A percentile compares a stretch with the other conserved stretches of the same genome.
Conservation (phyloP, 1,140 invertebrate species). For the Vanessa tameamea region DNA sequence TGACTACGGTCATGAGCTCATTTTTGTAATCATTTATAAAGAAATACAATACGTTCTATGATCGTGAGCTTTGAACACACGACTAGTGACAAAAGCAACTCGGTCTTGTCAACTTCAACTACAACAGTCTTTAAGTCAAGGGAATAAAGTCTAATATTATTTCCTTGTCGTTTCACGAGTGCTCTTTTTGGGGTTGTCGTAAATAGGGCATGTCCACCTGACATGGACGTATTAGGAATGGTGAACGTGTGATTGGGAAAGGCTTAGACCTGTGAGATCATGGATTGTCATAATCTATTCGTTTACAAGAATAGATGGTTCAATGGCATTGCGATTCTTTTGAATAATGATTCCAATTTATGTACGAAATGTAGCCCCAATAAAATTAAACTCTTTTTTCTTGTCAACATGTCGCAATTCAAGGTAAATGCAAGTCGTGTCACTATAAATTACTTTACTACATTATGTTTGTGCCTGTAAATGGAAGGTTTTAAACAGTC, state of each 20-base stretch:
- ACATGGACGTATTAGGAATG: slow-evolving; percentile 64
- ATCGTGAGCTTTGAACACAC: slow-evolving; percentile 61
- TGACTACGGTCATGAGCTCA: slow-evolving; percentile 54
- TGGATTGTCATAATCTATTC: slow-evolving; percentile 37
- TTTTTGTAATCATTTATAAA: slow-evolving; percentile 63
- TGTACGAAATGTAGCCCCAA: slow-evolving; percentile 24
- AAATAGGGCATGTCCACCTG: slow-evolving; percentile 62
- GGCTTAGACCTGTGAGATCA: slow-evolving; percentile 51
- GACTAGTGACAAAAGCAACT: slow-evolving; percentile 37
- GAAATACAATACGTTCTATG: slow-evolving; percentile 61
- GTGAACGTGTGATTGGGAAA: slow-evolving; percentile 57
- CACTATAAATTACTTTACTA: too few relatives aligned
- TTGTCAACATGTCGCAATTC: background rate
- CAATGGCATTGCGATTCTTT: slow-evolving; percentile 31
- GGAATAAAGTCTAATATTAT: slow-evolving; percentile 29
- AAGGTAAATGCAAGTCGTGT: too few relatives aligned
- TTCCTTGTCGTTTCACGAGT: background rate
- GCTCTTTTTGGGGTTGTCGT: slow-evolving; percentile 24
- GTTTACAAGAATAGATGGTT: slow-evolving; percentile 30
- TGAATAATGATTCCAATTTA: slow-evolving; percentile 20
- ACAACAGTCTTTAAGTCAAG: slow-evolving; percentile 17
- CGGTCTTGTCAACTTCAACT: slow-evolving; percentile 13
- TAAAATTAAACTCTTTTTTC: background rate
- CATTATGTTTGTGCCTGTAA: too few relatives aligned
- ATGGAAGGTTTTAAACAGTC: too few relatives aligned